phyloP scores from a whole-genome alignment of 2,888 invertebrate species.

The Cerceris rybyensis region DNA sequence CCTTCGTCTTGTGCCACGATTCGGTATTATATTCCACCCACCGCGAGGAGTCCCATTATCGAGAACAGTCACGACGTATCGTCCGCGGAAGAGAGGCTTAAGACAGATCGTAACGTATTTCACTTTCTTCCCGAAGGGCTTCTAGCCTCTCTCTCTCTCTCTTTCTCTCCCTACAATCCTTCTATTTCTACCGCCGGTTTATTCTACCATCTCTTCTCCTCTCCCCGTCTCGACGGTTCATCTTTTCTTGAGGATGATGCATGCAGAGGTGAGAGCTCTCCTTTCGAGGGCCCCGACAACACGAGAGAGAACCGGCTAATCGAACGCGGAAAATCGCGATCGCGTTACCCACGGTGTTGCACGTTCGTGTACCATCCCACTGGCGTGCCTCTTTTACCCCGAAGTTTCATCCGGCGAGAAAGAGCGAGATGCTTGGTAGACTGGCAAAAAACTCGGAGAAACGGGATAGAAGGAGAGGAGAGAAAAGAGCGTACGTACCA shows the following conservation, averaged over 20 bases:
- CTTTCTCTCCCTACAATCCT: background rate
- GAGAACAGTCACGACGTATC: constrained; percentile 75
- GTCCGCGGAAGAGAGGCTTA: constrained; percentile 67
- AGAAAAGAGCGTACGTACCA: constrained; percentile 4
- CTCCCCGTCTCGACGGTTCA: constrained; percentile 22
- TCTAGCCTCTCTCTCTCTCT: constrained; percentile 12
- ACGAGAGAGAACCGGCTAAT: constrained; percentile 65
- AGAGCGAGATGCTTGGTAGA: constrained; percentile 1
- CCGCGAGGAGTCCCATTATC: constrained; percentile 75
- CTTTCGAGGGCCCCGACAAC: constrained; percentile 31
- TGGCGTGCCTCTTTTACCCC: background rate
- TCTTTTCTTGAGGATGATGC: constrained; percentile 63
- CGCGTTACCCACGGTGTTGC: constrained; percentile 62
- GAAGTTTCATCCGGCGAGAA: constrained; percentile 1
- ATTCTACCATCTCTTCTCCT: constrained; percentile 5
- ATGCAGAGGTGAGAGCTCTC: constrained; percentile 56
- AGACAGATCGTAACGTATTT: constrained; percentile 75
- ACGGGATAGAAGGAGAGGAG: background rate
- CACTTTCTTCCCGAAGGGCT: constrained; percentile 76
- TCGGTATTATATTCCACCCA: constrained; percentile 73
- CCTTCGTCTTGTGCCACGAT: constrained; percentile 32
- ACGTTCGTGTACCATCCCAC: constrained; percentile 4
- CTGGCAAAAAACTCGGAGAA: background rate
- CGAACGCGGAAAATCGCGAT: constrained; percentile 76
- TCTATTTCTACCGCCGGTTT: background rate